Evolutionary conservation across 2,113 vertebrate species (phyloP), one percentile per base, ranked within the genome.

Genomic region (Calidris pugnax): DNA sequence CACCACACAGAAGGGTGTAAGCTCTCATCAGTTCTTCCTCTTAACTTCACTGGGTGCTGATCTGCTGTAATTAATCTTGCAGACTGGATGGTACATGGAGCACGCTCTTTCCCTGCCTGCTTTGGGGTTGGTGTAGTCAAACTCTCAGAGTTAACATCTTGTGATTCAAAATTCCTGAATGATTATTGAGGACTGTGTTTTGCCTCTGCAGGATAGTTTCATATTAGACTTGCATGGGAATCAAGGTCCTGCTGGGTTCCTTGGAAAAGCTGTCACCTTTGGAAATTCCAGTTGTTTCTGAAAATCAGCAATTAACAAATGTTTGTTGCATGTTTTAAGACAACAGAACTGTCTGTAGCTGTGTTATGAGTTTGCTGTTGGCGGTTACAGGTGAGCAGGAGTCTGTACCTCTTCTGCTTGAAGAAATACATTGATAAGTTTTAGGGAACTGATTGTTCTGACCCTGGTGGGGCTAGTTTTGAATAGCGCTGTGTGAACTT

Each of bases 401-500:
- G 43, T 64, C 93, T 47, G 19, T 68, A 28, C 17, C 16, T 89
- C 51, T 90, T 87, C n/a, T 59, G 60, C 69, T 59, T 85, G 47
- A 73, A 59, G 53, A 79, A 85, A 51, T 48, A 26, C 18, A 11
- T 30, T 33, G 23, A 14, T 67, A 63, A 43, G 0, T 67, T 89
- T 84, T 35, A 45, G 73, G 63, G 83, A 95, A 81, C 33, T 0
- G 0, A 10, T 62, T 53, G 19, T 84, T 87, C 59, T 74, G 32
- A 59, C 41, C 47, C 27, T 91, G 27, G 9, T 43, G 35, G 73
- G 62, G 62, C 28, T 79, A 13, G 75, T 85, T 94, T 82, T 62
- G 76, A 74, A 22, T 22, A 39, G 39, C 0, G 0, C 33, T 62
- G 8, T 56, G 39, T 67, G 68, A 77, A 23, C 0, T 0, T 50